Evolutionary conservation across 2,113 vertebrate genomes (phyloP).

Genomic region (Campylorhamphus procurvoides): DNA sequence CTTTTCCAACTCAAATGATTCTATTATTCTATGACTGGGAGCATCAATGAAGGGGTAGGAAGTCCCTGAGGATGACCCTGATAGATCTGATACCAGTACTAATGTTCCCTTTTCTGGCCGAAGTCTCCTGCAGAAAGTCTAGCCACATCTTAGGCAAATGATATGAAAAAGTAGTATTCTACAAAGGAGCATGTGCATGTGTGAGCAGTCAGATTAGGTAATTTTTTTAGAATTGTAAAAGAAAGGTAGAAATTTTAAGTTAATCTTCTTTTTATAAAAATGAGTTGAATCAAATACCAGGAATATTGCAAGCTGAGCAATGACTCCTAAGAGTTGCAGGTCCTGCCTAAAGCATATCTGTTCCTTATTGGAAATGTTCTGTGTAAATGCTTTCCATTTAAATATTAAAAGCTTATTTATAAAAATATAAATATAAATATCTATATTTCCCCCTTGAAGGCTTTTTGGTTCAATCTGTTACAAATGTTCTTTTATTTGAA

Average conservation of each 20-base stretch:
- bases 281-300: not conserved
- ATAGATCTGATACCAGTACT: not conserved
- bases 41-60: not conserved
- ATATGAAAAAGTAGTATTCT: not conserved
- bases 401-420: not conserved
- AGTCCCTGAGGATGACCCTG: not conserved
- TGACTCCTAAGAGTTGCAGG: not conserved
- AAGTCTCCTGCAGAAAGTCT: not conserved
- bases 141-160: not conserved
- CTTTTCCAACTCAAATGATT: not conserved
- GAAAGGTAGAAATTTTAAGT: not conserved
- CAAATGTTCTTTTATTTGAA: not conserved
- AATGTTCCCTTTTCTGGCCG: rapidly evolving
- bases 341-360: not conserved
- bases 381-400: not conserved
- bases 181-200: rapidly evolving
- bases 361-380: not conserved
- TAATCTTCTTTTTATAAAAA: not conserved
- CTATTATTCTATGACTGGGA: not conserved
- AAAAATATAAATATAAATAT: not conserved
- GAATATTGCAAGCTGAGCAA: not conserved
- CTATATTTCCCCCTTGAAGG: not conserved
- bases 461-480: not conserved
- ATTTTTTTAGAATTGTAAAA: not conserved
- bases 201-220: not conserved